phyloP scores from a whole-genome alignment of 1,140 invertebrate genomes.

The Araneus ventricosus region DNA sequence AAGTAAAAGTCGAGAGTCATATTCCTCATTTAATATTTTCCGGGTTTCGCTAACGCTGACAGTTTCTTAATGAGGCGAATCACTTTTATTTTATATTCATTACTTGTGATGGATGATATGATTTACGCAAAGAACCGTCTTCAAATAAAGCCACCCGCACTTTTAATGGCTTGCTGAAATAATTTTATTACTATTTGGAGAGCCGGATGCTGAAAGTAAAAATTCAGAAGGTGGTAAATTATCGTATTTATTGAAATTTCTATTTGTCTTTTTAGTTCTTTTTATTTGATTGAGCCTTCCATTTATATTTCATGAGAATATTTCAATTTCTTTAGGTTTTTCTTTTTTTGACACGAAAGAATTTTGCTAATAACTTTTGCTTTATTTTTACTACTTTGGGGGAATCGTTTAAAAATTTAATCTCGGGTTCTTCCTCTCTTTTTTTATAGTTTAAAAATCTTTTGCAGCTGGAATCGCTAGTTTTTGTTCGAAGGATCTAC shows the following conservation, averaged over 20 bases:
- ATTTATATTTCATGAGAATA: neutral
- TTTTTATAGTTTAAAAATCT: too few relatives aligned
- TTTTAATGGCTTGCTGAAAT: slow-evolving; percentile 21
- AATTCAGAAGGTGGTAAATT: neutral
- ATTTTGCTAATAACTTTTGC: too few relatives aligned
- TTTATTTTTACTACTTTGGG: too few relatives aligned
- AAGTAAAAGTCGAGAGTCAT: neutral
- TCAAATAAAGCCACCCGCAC: neutral
- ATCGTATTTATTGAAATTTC: neutral
- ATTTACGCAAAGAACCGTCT: neutral
- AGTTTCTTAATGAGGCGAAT: slow-evolving; percentile 38
- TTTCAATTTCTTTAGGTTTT: neutral
- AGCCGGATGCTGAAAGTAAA: neutral
- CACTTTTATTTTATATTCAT: slow-evolving; percentile 37
- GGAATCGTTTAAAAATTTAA: too few relatives aligned
- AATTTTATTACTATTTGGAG: slow-evolving; percentile 14
- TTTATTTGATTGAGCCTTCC: neutral
- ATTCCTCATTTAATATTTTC: slow-evolving; percentile 20
- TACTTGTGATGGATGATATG: slow-evolving; percentile 13
- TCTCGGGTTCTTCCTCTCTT: too few relatives aligned
- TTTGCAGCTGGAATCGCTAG: too few relatives aligned
- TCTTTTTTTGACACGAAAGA: neutral
- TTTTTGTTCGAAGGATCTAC: too few relatives aligned
- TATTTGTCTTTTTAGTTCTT: neutral
- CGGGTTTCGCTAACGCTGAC: neutral